Conservation (phyloP, 2,888 invertebrate species). For the Pseudoips prasinana region DNA sequence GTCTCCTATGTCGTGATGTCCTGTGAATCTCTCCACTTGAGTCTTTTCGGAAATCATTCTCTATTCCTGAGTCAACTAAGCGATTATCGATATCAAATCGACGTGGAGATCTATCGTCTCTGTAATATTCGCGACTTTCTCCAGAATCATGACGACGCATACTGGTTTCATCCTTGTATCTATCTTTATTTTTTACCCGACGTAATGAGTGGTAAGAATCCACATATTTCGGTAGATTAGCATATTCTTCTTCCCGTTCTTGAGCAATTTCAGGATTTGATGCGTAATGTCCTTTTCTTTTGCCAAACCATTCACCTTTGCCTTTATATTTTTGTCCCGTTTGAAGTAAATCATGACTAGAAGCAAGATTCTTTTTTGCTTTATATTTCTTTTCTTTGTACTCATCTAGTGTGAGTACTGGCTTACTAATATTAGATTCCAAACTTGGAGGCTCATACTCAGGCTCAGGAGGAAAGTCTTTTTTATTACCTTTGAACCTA, state of each 20-base stretch:
- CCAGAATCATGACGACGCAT: slow-evolving; percentile 72
- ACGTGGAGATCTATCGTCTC: slow-evolving; percentile 67
- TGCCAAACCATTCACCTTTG: slow-evolving; percentile 69
- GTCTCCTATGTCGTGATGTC: slow-evolving; percentile 53
- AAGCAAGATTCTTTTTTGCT: slow-evolving; percentile 67
- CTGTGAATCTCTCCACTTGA: slow-evolving; percentile 82
- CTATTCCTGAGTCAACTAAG: slow-evolving; percentile 90
- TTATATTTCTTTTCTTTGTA: slow-evolving; percentile 77
- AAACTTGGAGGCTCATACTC: slow-evolving; percentile 86
- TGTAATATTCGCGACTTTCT: slow-evolving; percentile 75
- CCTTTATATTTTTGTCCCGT: slow-evolving; percentile 70
- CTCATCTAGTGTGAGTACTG: slow-evolving; percentile 84
- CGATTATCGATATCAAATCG: slow-evolving; percentile 82
- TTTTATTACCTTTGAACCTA: slow-evolving; percentile 54
- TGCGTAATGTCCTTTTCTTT: slow-evolving; percentile 79
- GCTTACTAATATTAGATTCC: slow-evolving; percentile 80
- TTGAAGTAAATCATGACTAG: slow-evolving; percentile 74
- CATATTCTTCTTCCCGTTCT: slow-evolving; percentile 73
- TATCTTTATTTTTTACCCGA: slow-evolving; percentile 80
- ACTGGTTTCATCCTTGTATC: slow-evolving; percentile 56
- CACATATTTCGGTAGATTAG: slow-evolving; percentile 67
- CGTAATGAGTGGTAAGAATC: slow-evolving; percentile 83
- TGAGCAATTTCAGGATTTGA: slow-evolving; percentile 84
- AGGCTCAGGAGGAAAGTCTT: slow-evolving; percentile 72
- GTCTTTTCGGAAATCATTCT: slow-evolving; percentile 89